These are phyloP conservation scores for Clostera curtula DNA, from an alignment of 2,888 invertebrate genomes.

Conservation along the genomic window DNA sequence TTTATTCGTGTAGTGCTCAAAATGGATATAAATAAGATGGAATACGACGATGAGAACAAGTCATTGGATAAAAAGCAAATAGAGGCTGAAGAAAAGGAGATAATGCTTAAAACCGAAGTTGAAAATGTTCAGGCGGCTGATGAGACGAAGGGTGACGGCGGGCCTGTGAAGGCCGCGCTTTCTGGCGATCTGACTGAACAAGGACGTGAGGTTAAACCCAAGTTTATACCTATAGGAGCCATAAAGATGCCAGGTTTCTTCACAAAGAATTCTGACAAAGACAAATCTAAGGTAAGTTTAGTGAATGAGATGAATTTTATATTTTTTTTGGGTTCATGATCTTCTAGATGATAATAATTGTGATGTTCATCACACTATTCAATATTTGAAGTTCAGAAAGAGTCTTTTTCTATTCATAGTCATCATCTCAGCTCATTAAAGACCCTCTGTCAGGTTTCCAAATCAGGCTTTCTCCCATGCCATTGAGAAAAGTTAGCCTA, in stretches of 20 bases:
- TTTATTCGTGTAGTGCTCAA: conserved; percentile 30
- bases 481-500: no score
- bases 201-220: conserved; percentile 84
- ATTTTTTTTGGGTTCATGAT: no score
- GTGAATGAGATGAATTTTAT: no score
- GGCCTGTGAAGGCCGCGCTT: conserved; percentile 67
- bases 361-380: no score
- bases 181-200: conserved; percentile 75
- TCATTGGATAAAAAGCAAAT: conserved; percentile 79
- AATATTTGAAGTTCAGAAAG: no score
- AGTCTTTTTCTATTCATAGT: no score
- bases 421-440: no score
- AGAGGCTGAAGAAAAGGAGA: conserved; percentile 78
- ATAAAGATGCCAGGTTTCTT: conserved; percentile 92
- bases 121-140: conserved; percentile 58
- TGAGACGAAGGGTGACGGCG: conserved; percentile 60
- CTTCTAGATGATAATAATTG: no score
- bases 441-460: no score
- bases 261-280: conserved; percentile 83
- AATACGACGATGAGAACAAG: conserved; percentile 54
- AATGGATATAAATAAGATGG: conserved; percentile 54
- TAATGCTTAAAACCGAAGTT: conserved; percentile 76
- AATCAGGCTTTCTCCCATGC: no score
- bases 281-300: conserved; percentile 79
- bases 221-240: conserved; percentile 90